Evolutionary conservation across 2,888 invertebrate species (phyloP), one percentile per base, ranked within the genome.

Genomic region (Lycaena phlaeas): DNA sequence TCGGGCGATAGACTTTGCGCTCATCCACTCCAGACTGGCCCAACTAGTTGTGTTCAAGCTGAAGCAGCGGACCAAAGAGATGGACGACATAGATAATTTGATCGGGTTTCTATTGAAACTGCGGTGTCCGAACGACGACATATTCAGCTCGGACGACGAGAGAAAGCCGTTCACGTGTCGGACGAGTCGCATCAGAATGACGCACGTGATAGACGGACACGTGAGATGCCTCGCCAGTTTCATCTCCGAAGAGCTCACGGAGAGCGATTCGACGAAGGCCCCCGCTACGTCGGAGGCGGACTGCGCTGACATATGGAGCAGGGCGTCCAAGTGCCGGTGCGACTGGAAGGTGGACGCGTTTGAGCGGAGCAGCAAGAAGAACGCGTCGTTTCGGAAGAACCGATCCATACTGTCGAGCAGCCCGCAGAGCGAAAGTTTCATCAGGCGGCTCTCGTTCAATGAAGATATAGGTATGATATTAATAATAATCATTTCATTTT

Each of bases 11-110:
- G 84, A 91, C 59, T 91, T 92, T 56, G 82, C 87, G 7, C 68
- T 88, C 44, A 86, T 89, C 27, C 92, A 92, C 59, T 87, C 88
- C 0, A 74, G 92, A 29, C 69, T 92, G 40, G 90, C 90, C 0
- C 86, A 87, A 49, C 63, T 90, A 12, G 87, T 90, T 0, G 87
- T 87, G 2, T 87, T 84, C 51, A 89, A 88, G 62, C 58, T 91
- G 12, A 84, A 74, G 40, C 82, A 70, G 57, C 76, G 78, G 40
- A 73, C 77, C 0, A 70, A 58, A 6, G 75, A 78, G 9, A 49
- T 74, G 40, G 78, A 84, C 41, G 81, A 85, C 45, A 56, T 85
- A 1, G 76, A 79, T 27, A 62, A 56, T 44, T 57, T 76, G 36
- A 59, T 74, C 2, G 76, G 78, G 38, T 75, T 79, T 34, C 41